Evolutionary conservation across 2,888 invertebrate species (phyloP).

Genomic region (Julus scandinavius): DNA sequence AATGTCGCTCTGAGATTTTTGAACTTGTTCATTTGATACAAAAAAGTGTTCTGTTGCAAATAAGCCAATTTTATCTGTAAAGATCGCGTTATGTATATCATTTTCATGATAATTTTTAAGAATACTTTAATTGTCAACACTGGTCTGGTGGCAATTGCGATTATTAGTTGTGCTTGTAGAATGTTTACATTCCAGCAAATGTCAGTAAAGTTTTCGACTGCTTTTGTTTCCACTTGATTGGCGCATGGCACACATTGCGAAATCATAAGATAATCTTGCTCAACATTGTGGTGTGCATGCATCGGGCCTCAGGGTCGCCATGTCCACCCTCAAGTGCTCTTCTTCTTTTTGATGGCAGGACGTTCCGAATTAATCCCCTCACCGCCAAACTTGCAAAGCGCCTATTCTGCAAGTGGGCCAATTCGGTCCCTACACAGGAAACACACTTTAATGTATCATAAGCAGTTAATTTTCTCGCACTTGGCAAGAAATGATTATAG

Average conservation of each 20-base stretch:
- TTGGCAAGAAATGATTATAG: not conserved
- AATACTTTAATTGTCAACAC: no score
- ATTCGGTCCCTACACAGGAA: constrained; percentile 43
- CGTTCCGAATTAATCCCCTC: not conserved
- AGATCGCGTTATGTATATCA: no score
- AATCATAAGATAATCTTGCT: not conserved
- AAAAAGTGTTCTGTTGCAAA: no score
- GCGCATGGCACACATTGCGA: not conserved
- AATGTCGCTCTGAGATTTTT: not conserved
- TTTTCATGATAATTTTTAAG: no score
- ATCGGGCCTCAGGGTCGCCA: not conserved
- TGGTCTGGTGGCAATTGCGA: not conserved
- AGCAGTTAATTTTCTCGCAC: constrained; percentile 36
- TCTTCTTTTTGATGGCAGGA: constrained; percentile 31
- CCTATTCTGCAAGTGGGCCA: constrained; percentile 36
- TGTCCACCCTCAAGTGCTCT: not conserved
- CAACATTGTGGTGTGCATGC: not conserved
- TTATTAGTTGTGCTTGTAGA: no score
- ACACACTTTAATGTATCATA: constrained; percentile 45
- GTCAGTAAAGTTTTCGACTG: not conserved
- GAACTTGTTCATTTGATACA: no score
- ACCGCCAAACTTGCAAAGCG: not conserved
- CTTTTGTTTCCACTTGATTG: not conserved
- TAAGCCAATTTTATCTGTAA: no score
- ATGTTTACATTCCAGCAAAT: not conserved